Evolutionary conservation across 1,140 invertebrate species (phyloP), one percentile per base, ranked within the genome.

Genomic region (Lordiphosa mommai): DNA sequence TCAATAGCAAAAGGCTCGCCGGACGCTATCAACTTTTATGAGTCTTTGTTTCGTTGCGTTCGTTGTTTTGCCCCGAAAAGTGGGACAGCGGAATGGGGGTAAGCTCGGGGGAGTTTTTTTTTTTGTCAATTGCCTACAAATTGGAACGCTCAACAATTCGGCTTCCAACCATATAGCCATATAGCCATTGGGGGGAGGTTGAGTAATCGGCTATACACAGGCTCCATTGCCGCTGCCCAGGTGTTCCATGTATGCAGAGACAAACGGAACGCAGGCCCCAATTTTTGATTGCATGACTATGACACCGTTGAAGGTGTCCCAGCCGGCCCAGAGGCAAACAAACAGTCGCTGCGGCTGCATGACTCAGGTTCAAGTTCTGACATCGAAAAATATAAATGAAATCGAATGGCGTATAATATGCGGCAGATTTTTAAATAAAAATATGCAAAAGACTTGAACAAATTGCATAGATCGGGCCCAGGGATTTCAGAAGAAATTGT

Each of bases 321-420:
- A 74, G 61, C 51, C 30, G 41, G 58, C 37, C 43, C 61, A 32
- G 32, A 47, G 29, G 36, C 56, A 37, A 40, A 32, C 37, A 43
- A 52, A 17, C 37, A 50, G 23, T 14, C 33, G 37, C 8, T 2
- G 7, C 53, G 50, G 48, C 69, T 55, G 82, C 74, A 80, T 86
- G 80, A 86, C 80, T 86, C 80, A 86, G 80, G 80, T 86, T 86
- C 80, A 86, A 86, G 80, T 86, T 86, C 71, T 70, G 56, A 67
- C 66, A 77, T 47, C 44, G 44, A 47, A 47, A 47, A 41, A 56
- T 23, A 5, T 6, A 41, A 65, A 71, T 71, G 61, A 57, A 65
- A 65, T 65, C 61, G 50, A 60, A 69, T 60, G 53, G 60, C 61
- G 10, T 14, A 16, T 23, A 30, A 32, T 47, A 41, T 34, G 23